Conservation (phyloP, 2,797 vertebrate species). For the Apogon hyalosoma region DNA sequence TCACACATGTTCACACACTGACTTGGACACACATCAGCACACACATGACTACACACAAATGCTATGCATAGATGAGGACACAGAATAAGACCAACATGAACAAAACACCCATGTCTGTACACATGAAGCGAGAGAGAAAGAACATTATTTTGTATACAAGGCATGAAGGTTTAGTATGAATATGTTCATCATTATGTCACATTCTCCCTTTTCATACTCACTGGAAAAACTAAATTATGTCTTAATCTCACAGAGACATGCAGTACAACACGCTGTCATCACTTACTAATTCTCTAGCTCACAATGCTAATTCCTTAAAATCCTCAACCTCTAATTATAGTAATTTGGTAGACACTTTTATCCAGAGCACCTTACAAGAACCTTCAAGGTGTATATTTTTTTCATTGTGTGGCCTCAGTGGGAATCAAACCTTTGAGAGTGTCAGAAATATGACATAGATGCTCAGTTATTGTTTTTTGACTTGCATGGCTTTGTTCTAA, state of each 20-base stretch:
- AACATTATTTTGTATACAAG: constrained; percentile 25
- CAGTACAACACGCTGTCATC: constrained; percentile 65
- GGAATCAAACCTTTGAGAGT: constrained; percentile 57
- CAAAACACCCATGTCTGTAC: constrained; percentile 7
- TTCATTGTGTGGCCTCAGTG: constrained; percentile 66
- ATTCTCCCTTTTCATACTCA: constrained; percentile 24
- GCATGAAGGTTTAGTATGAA: constrained; percentile 1
- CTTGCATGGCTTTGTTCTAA: constrained; percentile 56
- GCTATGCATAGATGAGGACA: constrained; percentile 4
- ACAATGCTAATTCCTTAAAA: constrained; percentile 72
- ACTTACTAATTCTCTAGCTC: constrained; percentile 70
- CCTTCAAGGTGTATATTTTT: constrained; percentile 57
- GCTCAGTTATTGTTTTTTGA: constrained; percentile 43
- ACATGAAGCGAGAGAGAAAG: constrained; percentile 14
- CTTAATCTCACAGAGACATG: constrained; percentile 50
- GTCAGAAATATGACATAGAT: constrained; percentile 48
- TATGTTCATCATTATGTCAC: constrained; percentile 31
- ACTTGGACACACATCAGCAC: constrained; percentile 9
- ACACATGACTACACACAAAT: constrained; percentile 33
- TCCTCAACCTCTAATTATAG: constrained; percentile 73
- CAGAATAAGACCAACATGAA: not conserved
- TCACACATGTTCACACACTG: constrained; percentile 45
- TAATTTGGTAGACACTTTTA: constrained; percentile 67
- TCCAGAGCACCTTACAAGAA: constrained; percentile 60
- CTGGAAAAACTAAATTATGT: constrained; percentile 29